Evolutionary conservation across 2,888 invertebrate genomes (phyloP).

Genomic region (Stenoptilia bipunctidactyla): DNA sequence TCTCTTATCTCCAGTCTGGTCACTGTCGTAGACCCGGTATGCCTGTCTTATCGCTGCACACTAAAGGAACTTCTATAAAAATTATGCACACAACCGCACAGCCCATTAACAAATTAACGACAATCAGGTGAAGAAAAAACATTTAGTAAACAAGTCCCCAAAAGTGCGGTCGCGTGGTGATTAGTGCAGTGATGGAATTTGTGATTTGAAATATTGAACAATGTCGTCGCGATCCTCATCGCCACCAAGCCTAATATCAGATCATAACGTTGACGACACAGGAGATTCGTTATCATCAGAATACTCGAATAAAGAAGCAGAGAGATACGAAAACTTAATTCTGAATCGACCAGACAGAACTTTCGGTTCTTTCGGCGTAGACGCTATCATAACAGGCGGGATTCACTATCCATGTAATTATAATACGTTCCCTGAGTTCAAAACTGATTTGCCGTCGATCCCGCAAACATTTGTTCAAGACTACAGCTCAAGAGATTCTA

Average conservation of each 20-base stretch:
- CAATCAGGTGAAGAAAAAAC: slow-evolving; percentile 62
- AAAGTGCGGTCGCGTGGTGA: slow-evolving; percentile 42
- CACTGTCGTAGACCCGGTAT: slow-evolving; percentile 60
- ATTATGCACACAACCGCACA: slow-evolving; percentile 48
- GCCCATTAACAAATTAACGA: slow-evolving; percentile 67
- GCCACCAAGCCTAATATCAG: slow-evolving; percentile 39
- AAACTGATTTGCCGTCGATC: slow-evolving; percentile 39
- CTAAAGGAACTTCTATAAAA: slow-evolving; percentile 36
- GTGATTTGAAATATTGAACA: slow-evolving; percentile 2
- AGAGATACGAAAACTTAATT: slow-evolving; percentile 23
- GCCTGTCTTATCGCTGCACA: slow-evolving; percentile 57
- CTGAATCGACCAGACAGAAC: slow-evolving; percentile 17
- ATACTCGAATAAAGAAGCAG: slow-evolving; percentile 25
- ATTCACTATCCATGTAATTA: slow-evolving; percentile 31
- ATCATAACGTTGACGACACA: slow-evolving; percentile 33
- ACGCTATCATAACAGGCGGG: slow-evolving; percentile 50
- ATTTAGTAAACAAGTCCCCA: slow-evolving; percentile 62
- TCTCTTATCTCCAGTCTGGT: slow-evolving; percentile 48
- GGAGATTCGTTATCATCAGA: slow-evolving; percentile 38
- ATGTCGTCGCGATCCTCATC: slow-evolving; percentile 45
- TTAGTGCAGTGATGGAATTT: slow-evolving; percentile 11
- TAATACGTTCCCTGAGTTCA: slow-evolving; percentile 36
- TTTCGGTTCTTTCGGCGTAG: slow-evolving; percentile 33
- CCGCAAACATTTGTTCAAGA: slow-evolving; percentile 48
- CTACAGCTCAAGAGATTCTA: slow-evolving; percentile 61